Percentiles rank a stretch among this genome's conserved stretches.
These are phyloP conservation scores for Anoplophora glabripennis DNA, from an alignment of 1,140 invertebrate genomes.

Conservation along the genomic window DNA sequence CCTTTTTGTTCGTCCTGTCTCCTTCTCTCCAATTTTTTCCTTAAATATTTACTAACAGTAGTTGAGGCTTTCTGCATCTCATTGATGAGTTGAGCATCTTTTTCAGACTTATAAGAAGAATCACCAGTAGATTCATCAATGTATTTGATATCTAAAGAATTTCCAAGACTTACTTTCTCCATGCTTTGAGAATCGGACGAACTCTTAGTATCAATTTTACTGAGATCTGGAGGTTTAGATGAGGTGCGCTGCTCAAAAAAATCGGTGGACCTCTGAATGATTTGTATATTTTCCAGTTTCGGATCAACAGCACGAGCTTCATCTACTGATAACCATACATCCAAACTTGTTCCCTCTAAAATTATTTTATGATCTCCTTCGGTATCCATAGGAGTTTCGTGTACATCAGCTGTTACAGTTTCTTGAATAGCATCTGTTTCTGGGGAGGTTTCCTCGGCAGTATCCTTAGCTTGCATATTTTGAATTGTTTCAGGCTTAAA, in stretches of 20 bases:
- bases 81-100: constrained; percentile 42
- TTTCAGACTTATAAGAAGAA: constrained; percentile 46
- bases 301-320: constrained; percentile 27
- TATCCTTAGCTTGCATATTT: constrained; percentile 35
- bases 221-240: constrained; percentile 42
- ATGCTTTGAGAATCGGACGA: constrained; percentile 46
- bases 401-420: constrained; percentile 49
- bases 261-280: constrained; percentile 46
- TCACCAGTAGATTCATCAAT: constrained; percentile 46
- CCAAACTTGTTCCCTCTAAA: constrained; percentile 50
- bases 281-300: constrained; percentile 48
- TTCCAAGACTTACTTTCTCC: constrained; percentile 45
- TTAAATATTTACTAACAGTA: constrained; percentile 42
- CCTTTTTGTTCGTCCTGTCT: constrained; percentile 47
- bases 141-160: constrained; percentile 48
- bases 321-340: constrained; percentile 50
- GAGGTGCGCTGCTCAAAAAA: constrained; percentile 45
- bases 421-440: constrained; percentile 48
- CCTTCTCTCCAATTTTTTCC: constrained; percentile 42
- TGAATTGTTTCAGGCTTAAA: constrained; percentile 61
- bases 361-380: constrained; percentile 43
- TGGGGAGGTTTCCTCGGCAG: constrained; percentile 36
- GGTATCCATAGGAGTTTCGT: constrained; percentile 20
- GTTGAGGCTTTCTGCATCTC: constrained; percentile 44
- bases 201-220: constrained; percentile 38